phyloP scores from a whole-genome alignment of 2,113 vertebrate species.

The Chionis minor region DNA sequence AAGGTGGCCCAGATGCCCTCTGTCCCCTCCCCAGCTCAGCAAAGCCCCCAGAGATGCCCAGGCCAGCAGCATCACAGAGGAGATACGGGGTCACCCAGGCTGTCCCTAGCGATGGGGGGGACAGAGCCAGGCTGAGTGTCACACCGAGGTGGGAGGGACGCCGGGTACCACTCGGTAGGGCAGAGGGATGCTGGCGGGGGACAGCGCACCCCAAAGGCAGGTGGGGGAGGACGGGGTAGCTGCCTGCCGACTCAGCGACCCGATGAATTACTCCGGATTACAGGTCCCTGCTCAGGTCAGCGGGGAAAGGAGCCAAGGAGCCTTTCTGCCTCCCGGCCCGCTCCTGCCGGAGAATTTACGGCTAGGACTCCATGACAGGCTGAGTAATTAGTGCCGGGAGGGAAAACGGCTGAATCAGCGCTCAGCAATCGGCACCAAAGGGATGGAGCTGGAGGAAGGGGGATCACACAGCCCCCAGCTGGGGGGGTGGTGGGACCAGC shows the following conservation, averaged over 20 bases:
- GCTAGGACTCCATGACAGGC: not conserved
- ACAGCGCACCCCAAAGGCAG: not conserved
- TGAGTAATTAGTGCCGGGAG: not conserved
- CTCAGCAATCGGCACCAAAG: fast-evolving
- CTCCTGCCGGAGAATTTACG: not conserved
- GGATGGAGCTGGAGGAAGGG: not conserved
- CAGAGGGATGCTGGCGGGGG: not conserved
- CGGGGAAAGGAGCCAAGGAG: constrained; percentile 2
- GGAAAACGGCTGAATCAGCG: constrained; percentile 39
- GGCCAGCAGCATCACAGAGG: not conserved
- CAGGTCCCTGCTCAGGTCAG: not conserved
- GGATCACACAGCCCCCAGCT: not conserved
- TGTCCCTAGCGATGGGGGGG: not conserved
- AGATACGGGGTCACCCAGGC: not conserved
- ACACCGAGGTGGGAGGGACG: not conserved
- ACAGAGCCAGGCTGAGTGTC: not conserved
- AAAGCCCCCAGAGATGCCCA: not conserved
- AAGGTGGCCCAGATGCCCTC: not conserved
- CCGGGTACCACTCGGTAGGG: fast-evolving
- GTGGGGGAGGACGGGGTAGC: not conserved
- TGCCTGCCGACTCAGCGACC: not conserved
- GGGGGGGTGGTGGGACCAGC: fast-evolving
- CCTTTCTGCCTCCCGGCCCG: not conserved
- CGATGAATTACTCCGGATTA: not conserved
- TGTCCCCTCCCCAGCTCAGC: fast-evolving